Conservation (phyloP, 2,797 vertebrate species). For the Antrozous pallidus region DNA sequence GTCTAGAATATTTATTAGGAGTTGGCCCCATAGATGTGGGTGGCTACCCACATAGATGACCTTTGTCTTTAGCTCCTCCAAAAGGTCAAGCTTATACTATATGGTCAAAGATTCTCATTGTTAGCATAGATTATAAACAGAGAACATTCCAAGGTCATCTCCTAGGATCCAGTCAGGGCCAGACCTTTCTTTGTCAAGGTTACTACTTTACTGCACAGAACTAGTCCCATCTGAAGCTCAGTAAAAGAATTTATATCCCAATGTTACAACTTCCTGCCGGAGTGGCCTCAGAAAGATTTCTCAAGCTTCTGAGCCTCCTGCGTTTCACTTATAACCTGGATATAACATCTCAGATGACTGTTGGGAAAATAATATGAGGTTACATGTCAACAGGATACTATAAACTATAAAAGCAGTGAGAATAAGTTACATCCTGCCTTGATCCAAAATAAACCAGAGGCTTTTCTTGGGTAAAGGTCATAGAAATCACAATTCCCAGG, state of each 20-base stretch:
- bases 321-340: background rate
- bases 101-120: background rate
- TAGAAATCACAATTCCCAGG: background rate
- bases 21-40: background rate
- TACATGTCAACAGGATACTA: background rate
- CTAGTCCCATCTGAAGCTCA: background rate
- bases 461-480: background rate
- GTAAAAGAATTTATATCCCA: background rate
- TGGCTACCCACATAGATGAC: background rate
- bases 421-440: background rate
- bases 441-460: background rate
- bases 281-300: background rate
- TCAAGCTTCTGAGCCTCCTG: background rate
- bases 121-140: background rate
- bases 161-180: background rate
- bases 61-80: background rate
- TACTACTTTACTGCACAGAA: background rate
- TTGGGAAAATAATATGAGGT: background rate
- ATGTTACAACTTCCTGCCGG: background rate
- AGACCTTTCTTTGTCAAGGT: background rate
- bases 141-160: background rate
- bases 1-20: background rate
- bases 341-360: background rate
- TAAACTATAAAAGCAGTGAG: background rate
- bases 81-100: background rate